phyloP scores from a whole-genome alignment of 2,888 invertebrate genomes.

The Lymantria dispar region DNA sequence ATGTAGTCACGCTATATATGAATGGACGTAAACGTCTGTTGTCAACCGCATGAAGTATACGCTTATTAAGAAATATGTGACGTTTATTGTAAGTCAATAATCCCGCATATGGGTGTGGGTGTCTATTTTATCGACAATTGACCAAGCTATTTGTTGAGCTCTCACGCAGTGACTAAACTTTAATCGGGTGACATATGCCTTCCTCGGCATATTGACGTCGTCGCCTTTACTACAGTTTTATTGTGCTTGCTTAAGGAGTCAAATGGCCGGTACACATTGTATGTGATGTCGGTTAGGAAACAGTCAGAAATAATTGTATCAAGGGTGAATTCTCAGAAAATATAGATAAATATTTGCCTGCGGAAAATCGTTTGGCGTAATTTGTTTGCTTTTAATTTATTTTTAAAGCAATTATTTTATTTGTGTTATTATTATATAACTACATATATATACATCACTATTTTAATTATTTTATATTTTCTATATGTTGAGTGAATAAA shows the following conservation, averaged over 20 bases:
- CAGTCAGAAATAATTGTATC: not conserved
- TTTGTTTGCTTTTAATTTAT: too few relatives aligned
- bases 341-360: not conserved
- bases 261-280: not conserved
- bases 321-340: not conserved
- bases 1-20: not conserved
- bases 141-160: constrained; percentile 46
- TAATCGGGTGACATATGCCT: constrained; percentile 58
- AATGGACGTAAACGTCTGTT: constrained; percentile 7
- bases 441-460: too few relatives aligned
- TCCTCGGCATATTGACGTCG: constrained; percentile 54
- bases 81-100: constrained; percentile 79
- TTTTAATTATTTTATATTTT: too few relatives aligned
- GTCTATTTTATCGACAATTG: constrained; percentile 68
- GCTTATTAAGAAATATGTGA: constrained; percentile 78
- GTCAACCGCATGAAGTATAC: constrained; percentile 40
- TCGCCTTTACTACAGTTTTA: constrained; percentile 61
- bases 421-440: too few relatives aligned
- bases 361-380: too few relatives aligned
- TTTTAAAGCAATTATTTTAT: too few relatives aligned
- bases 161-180: constrained; percentile 41
- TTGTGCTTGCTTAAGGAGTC: constrained; percentile 22
- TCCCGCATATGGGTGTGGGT: constrained; percentile 68
- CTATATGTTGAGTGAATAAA: too few relatives aligned
- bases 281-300: not conserved